Conservation (phyloP, 2,113 vertebrate genomes). For the Sciurus niger region DNA sequence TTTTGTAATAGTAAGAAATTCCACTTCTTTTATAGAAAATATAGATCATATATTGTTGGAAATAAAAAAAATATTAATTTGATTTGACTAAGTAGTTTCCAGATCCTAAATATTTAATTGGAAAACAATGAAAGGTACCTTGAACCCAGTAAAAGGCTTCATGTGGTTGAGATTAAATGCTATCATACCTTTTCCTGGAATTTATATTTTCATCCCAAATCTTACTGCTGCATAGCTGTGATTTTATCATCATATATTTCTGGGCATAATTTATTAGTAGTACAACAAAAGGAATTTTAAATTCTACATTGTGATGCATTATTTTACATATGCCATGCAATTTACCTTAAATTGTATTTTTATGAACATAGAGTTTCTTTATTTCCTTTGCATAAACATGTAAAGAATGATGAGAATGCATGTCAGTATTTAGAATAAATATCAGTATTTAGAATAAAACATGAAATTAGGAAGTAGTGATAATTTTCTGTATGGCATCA, state of each 20-base stretch:
- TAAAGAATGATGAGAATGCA: background rate
- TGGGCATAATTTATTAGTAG: background rate
- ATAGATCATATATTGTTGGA: background rate
- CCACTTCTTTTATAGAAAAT: background rate
- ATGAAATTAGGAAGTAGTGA: background rate
- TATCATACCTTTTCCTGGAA: background rate
- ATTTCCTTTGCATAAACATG: constrained; percentile 20
- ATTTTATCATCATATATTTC: background rate
- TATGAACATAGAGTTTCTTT: background rate
- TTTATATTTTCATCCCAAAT: background rate
- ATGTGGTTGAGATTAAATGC: background rate
- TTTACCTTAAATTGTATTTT: background rate
- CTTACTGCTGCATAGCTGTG: background rate
- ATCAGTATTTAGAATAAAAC: background rate
- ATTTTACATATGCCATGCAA: background rate
- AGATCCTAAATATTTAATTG: background rate
- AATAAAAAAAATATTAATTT: background rate
- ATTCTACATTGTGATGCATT: background rate
- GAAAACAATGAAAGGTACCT: background rate
- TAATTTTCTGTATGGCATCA: background rate
- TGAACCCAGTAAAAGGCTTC: background rate
- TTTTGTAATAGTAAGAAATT: constrained; percentile 11
- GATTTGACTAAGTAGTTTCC: background rate
- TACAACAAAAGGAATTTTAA: background rate
- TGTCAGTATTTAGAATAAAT: background rate